A percentile compares a stretch with the other conserved stretches of the same genome.
These are phyloP conservation scores for Lapara coniferarum DNA, from an alignment of 2,888 invertebrate genomes.

Conservation along the genomic window DNA sequence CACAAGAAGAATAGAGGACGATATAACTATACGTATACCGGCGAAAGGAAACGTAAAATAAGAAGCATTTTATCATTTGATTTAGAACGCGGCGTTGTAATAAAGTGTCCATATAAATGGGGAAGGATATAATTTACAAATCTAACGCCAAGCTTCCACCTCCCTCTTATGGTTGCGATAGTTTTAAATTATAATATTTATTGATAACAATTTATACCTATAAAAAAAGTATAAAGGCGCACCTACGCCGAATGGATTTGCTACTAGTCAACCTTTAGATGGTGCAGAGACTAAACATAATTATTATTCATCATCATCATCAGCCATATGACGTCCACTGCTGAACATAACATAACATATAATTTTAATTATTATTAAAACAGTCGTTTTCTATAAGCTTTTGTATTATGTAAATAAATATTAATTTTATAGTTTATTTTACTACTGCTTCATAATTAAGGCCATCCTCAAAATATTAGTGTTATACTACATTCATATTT, in stretches of 20 bases:
- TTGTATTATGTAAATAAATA: neutral
- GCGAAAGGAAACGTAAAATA: constrained; percentile 78
- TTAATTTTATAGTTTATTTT: neutral
- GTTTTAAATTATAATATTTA: constrained; percentile 59
- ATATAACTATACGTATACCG: constrained; percentile 75
- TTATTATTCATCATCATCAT: too few species aligned
- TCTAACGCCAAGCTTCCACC: constrained; percentile 70
- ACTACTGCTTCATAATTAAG: neutral
- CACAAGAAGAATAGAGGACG: constrained; percentile 47
- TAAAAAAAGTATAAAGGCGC: too few species aligned
- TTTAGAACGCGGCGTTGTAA: constrained; percentile 80
- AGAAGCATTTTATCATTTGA: constrained; percentile 82
- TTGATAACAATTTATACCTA: too few species aligned
- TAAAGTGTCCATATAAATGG: constrained; percentile 83
- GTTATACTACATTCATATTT: too few species aligned
- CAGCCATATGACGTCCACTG: too few species aligned
- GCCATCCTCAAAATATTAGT: too few species aligned
- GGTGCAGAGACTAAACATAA: too few species aligned
- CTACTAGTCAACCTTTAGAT: too few species aligned
- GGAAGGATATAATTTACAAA: constrained; percentile 78
- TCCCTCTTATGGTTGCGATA: constrained; percentile 53
- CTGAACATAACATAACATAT: too few species aligned
- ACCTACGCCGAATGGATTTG: too few species aligned
- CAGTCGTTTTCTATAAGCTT: neutral
- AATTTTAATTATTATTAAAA: constrained; percentile 10